Base-by-base conservation (phyloP, 2,888 invertebrate species). In the Hydraecia micacea region DNA sequence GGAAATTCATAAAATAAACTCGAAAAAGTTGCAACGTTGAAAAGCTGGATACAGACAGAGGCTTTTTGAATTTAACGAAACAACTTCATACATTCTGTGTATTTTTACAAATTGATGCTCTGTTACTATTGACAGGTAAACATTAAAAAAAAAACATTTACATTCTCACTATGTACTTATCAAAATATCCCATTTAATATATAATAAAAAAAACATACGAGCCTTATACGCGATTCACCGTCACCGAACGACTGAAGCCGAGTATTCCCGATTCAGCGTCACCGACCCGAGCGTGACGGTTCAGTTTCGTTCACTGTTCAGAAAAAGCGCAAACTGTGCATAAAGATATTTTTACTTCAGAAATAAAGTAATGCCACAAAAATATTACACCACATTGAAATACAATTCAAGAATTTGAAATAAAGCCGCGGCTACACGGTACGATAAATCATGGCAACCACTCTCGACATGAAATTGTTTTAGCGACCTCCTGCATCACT, bases 401-500 rank as follows among this genome's bases (percentile, higher is more conserved):
- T 32, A 63, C 65, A 28, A 49, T 86, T 49, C 13, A 58, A 69
- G 25, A 42, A 78, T 73, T 66, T 72, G 15, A 73, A 78, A 78
- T 75, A 79, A 76, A 65, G 72, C 32, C 69, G 21, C 55, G 69
- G 21, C 46, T 76, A 66, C 62, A 78, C 69, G 36, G 28, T 46
- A 46, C 73, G 11, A 89, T 87, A 81, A 87, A 88, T 89, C 86
- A 81, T 86, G 28, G 66, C 65, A 46, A 46, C 83, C 78, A 49
- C 72, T 75, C 80, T 81, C 63, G 28, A 75, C 84, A 77, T 84
- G 39, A 86, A 86, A 86, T 86, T 88, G 75, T 85, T 83, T 89
- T 84, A 81, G 72, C 79, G 68, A 80, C 77, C 84, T 83, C 81
- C 78, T 85, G 81, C 83, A 86, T 86, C 86, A 89, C 88, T 92